Percentiles rank a stretch among this genome's conserved stretches.
phyloP scores from a whole-genome alignment of 2,113 vertebrate genomes.

The Tachycineta bicolor region DNA sequence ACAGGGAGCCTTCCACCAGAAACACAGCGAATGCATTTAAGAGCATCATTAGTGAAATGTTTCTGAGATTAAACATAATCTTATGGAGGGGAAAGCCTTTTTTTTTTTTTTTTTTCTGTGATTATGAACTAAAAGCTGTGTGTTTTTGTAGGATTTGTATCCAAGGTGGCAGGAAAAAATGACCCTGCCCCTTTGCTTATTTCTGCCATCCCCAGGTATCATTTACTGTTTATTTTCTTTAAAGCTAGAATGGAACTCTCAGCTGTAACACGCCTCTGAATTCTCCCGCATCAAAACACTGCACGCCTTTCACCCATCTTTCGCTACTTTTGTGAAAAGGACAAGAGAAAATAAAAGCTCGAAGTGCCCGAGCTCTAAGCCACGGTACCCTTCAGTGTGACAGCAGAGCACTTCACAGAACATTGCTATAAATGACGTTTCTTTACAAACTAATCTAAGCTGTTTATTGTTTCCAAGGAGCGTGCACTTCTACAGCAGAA shows the following conservation, averaged over 20 bases:
- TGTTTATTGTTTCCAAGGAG: constrained; percentile 52
- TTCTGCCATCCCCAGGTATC: background rate
- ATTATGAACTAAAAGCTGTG: background rate
- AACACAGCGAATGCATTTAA: background rate
- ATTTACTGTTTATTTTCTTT: background rate
- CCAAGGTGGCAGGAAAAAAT: background rate
- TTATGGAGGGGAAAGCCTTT: accelerated
- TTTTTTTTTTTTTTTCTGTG: background rate
- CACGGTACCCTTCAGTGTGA: background rate
- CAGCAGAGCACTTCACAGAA: background rate
- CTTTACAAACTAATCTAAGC: constrained; percentile 20
- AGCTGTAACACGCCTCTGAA: background rate
- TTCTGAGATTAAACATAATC: background rate
- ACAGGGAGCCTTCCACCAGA: background rate
- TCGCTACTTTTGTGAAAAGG: background rate
- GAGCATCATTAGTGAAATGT: background rate
- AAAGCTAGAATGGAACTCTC: background rate
- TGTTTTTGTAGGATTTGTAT: background rate
- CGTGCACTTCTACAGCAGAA: constrained; percentile 41
- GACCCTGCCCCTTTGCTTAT: background rate
- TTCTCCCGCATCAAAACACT: background rate
- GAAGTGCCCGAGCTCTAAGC: background rate
- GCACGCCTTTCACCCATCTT: background rate
- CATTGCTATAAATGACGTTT: constrained; percentile 11
- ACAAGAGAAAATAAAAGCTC: background rate